Base-by-base conservation (phyloP, 2,888 invertebrate species). In the Trichopria drosophilae region DNA sequence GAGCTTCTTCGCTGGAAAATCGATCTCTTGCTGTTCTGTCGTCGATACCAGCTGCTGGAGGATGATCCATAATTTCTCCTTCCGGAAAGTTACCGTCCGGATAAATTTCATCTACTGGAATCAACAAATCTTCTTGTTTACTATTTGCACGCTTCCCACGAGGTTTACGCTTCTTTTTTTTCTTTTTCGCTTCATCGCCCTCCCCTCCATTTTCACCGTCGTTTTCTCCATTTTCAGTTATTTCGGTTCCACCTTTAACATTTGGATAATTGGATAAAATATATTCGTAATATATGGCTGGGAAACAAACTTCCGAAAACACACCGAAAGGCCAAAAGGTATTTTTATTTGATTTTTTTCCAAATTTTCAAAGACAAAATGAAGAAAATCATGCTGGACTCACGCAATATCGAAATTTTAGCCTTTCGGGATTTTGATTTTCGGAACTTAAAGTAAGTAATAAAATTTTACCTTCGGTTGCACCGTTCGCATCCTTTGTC, bases 51-150 rank as follows among this genome's bases (percentile, higher is more conserved):
- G 83, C 77, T 5, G 81, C 81, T 9, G 82, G 80, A 4, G 84
- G 84, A 80, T 97, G 90, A 51, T 93, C 87, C 81, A 88, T 82
- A 52, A 93, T 89, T 78, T 97, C 86, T 15, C 97, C 97, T 67
- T 89, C 84, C 0, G 98, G 98, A 73, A 84, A 97, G 65, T 78
- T 78, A 75, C 87, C 90, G 77, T 92, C 87, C 3, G 93, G 85
- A 72, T 85, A 97, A 15, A 96, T 80, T 44, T 93, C 89, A 3
- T 84, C 80, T 58, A 97, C 88, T 0, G 96, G 87, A 64, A 94
- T 81, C n/a, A 89, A 82, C 7, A 96, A 95, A 12, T 94, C 91
- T 72, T 87, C 82, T 58, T 78, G 79, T 55, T 81, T 81, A 4
- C 64, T 64, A 53, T 76, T 77, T 9, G 72, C 76, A 10, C 76